Conservation (phyloP, 1,140 invertebrate genomes). For the Brachionus koreanus region DNA sequence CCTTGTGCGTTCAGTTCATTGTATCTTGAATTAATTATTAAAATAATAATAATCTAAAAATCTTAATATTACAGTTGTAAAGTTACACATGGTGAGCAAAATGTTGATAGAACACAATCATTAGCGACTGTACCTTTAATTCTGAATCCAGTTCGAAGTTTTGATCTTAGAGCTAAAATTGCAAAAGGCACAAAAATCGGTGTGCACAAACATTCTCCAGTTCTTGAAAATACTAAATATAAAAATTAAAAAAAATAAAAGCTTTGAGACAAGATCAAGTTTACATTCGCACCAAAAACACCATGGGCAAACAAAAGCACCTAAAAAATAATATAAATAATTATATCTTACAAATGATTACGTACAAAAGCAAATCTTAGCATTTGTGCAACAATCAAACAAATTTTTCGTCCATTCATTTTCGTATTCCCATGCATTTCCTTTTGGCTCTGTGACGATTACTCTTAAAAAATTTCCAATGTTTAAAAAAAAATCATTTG, state of each 20-base stretch:
- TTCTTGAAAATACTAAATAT: slow-evolving; percentile 25
- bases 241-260: neutral
- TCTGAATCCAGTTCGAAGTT: slow-evolving; percentile 40
- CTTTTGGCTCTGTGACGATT: neutral
- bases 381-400: slow-evolving; percentile 18
- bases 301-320: slow-evolving; percentile 40
- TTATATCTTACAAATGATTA: neutral
- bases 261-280: neutral
- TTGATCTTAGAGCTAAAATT: neutral
- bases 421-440: slow-evolving; percentile 37
- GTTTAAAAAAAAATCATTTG: neutral
- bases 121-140: slow-evolving; percentile 33
- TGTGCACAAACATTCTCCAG: slow-evolving; percentile 38
- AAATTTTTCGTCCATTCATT: slow-evolving; percentile 22
- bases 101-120: slow-evolving; percentile 13
- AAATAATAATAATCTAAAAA: neutral
- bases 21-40: neutral
- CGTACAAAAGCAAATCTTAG: slow-evolving; percentile 30
- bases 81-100: slow-evolving; percentile 30
- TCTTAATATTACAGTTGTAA: slow-evolving; percentile 24
- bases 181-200: slow-evolving; percentile 27
- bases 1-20: slow-evolving; percentile 38
- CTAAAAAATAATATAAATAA: neutral
- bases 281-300: slow-evolving; percentile 45
- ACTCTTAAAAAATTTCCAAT: neutral